Base-by-base conservation (phyloP, 2,113 vertebrate genomes). In the Pseudorasbora parva region DNA sequence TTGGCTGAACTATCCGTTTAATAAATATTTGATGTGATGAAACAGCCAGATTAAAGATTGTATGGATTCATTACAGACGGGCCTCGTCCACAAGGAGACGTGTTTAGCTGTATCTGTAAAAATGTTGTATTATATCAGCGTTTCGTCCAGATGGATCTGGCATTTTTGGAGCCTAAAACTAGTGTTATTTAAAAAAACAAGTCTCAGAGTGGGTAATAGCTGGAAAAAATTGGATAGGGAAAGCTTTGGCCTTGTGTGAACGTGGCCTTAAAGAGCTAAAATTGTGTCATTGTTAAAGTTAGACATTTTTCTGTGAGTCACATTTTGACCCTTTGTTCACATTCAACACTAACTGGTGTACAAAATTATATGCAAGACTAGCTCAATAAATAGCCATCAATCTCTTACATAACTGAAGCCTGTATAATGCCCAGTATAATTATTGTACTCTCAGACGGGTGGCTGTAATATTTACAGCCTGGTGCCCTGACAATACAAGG, bases 391-490 rank as follows among this genome's bases (percentile, higher is more conserved):
- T 19, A 41, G 8, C 51, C 66, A 57, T 23, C 12, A 41, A 66
- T 62, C 6, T 74, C 41, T 85, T 68, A 66, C 21, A 57, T 80
- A 85, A 82, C 12, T 1, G 12, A 56, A 45, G 54, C 33, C 64
- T 57, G n/a, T 41, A 79, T 54, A 37, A 51, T 19, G 27, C 33
- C 75, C 2, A 43, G 43, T 45, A n/a, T 71, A 37, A 79, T 66
- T 74, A 54, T 25, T 59, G 43, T 60, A 23, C 64, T 59, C 12
- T 23, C 37, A 8, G 9, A 76, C 37, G 49, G 62, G 33, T 51
- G 60, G 60, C 56, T 43, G 43, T 83, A 33, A 83, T 54, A 25
- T n/a, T 76, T 66, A 37, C 33, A 75, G 76, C 19, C 76, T 66
- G 11, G 5, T 80, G 78, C 17, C 33, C 72, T 68, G 57, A 19